Base-by-base conservation (phyloP, 2,113 vertebrate genomes). In the Carlito syrichta region DNA sequence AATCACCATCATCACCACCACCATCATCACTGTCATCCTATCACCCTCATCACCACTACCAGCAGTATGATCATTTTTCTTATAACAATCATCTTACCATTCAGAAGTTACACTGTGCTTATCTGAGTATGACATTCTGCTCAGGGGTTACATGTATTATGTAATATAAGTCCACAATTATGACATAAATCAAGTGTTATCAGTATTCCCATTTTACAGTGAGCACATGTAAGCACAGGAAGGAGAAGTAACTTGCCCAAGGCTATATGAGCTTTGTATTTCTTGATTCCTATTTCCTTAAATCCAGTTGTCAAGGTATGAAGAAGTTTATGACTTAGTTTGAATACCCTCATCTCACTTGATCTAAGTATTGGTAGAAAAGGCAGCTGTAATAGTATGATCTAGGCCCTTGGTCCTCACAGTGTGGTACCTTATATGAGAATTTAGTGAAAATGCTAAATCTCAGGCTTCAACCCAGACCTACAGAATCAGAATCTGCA, bases 41-140 rank as follows among this genome's bases (percentile, higher is more conserved):
- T 3, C n/a, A 8, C 5, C 73, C 63, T 48, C 9, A 5, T 23
- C 30, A 30, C 30, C 13, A 45, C 19, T 52, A 35, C 17, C 38
- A 35, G 6, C 6, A 43, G 7, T 43, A 20, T 12, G n/a, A 86
- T 40, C 10, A 4, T 13, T 38, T 17, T 27, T 38, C 23, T 62
- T 10, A 6, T 11, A 5, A 2, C 0, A 1, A 4, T 22, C 30
- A 13, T 4, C 43, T 58, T 5, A 0, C 6, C 20, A 32, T 22
- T 25, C 30, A 0, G 43, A n/a, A 20, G 3, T 38, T 22, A 32
- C 13, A 30, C 19, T 1, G 30, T 45, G 30, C 60, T 60, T 25
- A 2, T 11, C 68, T 8, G 40, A 8, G 22, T 16, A 2, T 5
- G 12, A 76, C 14, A 8, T 27, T 68, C 13, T 83, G 20, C n/a